Base-by-base conservation (phyloP, 2,888 invertebrate species). In the Lysandra coridon region DNA sequence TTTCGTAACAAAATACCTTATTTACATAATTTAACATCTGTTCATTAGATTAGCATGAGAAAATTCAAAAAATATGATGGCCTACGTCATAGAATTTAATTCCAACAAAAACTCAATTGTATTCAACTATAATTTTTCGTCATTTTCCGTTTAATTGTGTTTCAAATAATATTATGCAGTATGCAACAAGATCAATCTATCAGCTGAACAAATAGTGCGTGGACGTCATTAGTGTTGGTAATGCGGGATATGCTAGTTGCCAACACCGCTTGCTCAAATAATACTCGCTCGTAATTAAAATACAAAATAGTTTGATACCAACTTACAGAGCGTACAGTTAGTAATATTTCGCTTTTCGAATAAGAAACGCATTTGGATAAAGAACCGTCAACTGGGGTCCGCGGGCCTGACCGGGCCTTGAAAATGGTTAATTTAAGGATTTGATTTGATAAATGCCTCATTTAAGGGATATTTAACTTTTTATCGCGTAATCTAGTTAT, bases 191-290 rank as follows among this genome's bases (percentile, higher is more conserved):
- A 76, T 76, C 76, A 57, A 76, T 76, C 76, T 76, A 76, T 76
- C 76, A 76, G 76, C 76, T 76, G 76, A 76, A 57, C 76, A 76
- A 76, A 76, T 76, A 57, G 76, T 76, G 76, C 76, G 17, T 76
- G 57, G 30, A 76, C 76, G 76, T 76, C 76, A 76, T 76, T 57
- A 76, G 30, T 76, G 76, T 75, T 76, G 76, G 76, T 57, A 53
- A 33, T 7, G 76, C 53, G 76, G 74, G 74, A 69, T 74, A 74
- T 44, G 73, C 12, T 4, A 73, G 30, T 14, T 69, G 33, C 30
- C 33, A 37, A 69, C 69, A 69, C 14, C 17, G 17, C 69, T 69
- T 69, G 37, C 33, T 33, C 3, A 69, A 69, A 69, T 23, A 62
- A 17, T n/a, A 62, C 62, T 14, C 53, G 53, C 53, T 53, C 53